Evolutionary conservation across 1,140 invertebrate species (phyloP), one percentile per base, ranked within the genome.

Genomic region (Drosophila arizonae): DNA sequence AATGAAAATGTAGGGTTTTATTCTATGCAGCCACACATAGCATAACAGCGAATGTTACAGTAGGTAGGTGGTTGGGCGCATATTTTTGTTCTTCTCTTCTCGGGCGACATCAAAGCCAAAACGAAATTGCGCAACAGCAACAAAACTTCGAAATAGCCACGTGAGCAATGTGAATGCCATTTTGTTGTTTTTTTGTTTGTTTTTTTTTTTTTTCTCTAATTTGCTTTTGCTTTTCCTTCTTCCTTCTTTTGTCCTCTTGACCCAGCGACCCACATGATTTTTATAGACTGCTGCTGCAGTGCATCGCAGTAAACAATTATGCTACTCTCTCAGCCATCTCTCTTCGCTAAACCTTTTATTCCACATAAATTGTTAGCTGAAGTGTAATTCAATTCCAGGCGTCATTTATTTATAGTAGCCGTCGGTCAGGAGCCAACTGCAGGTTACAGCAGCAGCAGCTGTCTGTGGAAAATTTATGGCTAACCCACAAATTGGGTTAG

Each of bases 321-420:
- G 56, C 1, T 39, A 13, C 11, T 26, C 36, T 28, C 13, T 36
- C 55, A 58, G 30, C 36, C 56, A 43, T 33, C 13, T n/a, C 30
- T 50, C 28, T 28, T 28, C 55, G 10, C 21, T 43, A 17, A 60
- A 68, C 55, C 51, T 54, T 69, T 41, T 30, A n/a, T 48, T 54
- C 60, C 43, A 30, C 65, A 60, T 56, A 46, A 55, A 52, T 52
- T 64, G 72, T 75, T 77, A 56, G 76, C 75, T 88, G 68, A 76
- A 81, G 82, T 82, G 82, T 79, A 82, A 87, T 87, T 87, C 86
- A 82, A 87, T 87, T 87, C 81, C 77, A 75, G 68, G 79, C 79
- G 69, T 72, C 82, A 88, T 88, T 87, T 87, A 87, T 87, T 87
- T 87, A 88, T 87, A 73, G 72, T 73, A 79, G 69, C 67, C 79